Percentiles rank a stretch among this genome's conserved stretches.
Evolutionary conservation across 2,888 invertebrate species (phyloP).

Genomic region (Imbricaverruca yamaguchii): DNA sequence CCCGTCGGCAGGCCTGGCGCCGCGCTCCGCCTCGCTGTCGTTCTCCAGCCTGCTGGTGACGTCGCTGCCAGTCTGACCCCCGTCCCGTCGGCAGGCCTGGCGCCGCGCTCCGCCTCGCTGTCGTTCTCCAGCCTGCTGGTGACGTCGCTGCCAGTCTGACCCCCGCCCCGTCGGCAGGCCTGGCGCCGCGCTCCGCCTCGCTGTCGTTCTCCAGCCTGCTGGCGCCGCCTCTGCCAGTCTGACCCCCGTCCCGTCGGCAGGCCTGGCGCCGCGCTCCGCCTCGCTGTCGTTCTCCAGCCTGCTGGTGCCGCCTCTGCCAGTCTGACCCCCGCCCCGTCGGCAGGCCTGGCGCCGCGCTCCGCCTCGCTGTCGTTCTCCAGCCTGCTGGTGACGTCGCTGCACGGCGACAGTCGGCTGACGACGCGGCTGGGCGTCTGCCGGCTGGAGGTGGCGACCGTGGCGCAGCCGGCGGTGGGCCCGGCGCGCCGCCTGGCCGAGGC

Average conservation of each 20-base stretch:
- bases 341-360: background rate
- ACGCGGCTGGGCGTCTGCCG: conserved; percentile 10
- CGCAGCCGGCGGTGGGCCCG: background rate
- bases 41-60: no score
- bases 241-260: background rate
- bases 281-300: no score
- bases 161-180: background rate
- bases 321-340: no score
- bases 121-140: no score
- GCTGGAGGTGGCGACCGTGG: background rate
- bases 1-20: no score
- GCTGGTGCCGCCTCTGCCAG: background rate
- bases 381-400: background rate
- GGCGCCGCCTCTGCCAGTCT: background rate
- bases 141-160: no score
- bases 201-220: no score
- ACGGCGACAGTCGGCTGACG: background rate
- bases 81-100: no score
- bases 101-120: no score
- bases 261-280: background rate
- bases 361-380: background rate
- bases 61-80: no score
- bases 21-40: no score
- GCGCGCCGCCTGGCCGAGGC: background rate
- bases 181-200: no score